A percentile compares a stretch with the other conserved stretches of the same genome.
phyloP scores from a whole-genome alignment of 1,140 invertebrate genomes.

The Dinothrombium tinctorium region DNA sequence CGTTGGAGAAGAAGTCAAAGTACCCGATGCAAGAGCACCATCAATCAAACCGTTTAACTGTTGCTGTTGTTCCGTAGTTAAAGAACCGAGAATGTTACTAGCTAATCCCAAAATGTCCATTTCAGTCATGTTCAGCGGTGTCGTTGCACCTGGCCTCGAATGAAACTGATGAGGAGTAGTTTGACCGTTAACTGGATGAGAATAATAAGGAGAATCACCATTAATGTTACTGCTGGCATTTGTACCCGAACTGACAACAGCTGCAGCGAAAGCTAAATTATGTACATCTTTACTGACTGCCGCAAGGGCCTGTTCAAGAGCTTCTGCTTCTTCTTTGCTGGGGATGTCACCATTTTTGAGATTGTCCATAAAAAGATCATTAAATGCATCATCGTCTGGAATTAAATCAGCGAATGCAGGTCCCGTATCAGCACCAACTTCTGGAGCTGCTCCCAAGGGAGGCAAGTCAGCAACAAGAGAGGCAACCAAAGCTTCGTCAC shows the following conservation, averaged over 20 bases:
- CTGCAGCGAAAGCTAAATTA: conserved; percentile 2
- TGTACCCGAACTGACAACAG: background rate
- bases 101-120: conserved; percentile 3
- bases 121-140: background rate
- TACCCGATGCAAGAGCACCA: conserved; percentile 4
- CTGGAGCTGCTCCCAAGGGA: background rate
- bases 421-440: background rate
- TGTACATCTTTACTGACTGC: conserved; percentile 29
- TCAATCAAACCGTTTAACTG: conserved; percentile 8
- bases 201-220: conserved; percentile 4
- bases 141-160: background rate
- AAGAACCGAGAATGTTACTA: conserved; percentile 1
- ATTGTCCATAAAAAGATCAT: conserved; percentile 54
- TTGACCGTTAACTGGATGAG: background rate
- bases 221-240: background rate
- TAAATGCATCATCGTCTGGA: conserved; percentile 48
- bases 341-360: conserved; percentile 26
- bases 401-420: conserved; percentile 35
- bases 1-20: conserved; percentile 1
- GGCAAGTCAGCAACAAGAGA: conserved; percentile 6
- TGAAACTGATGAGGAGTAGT: background rate
- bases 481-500: conserved; percentile 8
- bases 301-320: conserved; percentile 52
- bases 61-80: conserved; percentile 7
- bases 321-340: conserved; percentile 51